phyloP scores from a whole-genome alignment of 35 echinoderm and acorn worm genomes.

The Holothuria glaberrima region DNA sequence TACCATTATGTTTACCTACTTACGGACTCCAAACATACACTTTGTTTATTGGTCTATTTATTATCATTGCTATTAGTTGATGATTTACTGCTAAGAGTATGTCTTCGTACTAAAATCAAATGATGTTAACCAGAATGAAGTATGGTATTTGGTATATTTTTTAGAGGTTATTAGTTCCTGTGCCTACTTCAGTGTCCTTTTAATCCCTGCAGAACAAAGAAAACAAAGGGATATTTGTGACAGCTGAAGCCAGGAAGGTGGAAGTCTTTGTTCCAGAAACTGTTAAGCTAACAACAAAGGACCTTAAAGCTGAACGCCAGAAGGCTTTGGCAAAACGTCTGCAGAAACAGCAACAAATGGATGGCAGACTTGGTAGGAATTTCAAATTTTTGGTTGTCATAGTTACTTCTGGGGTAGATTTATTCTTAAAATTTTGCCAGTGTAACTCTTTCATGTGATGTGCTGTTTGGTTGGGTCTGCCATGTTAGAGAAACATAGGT shows the following conservation, averaged over 20 bases:
- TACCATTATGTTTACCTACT: too few species aligned
- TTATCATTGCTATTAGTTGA: too few species aligned
- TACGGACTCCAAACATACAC: too few species aligned
- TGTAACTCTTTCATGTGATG: too few species aligned
- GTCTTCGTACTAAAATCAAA: too few species aligned
- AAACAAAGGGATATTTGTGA: slow-evolving; percentile 80
- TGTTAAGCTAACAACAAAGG: slow-evolving; percentile 61
- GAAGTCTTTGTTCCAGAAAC: slow-evolving; percentile 80
- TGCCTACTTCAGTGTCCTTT: not conserved
- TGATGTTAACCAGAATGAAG: too few species aligned
- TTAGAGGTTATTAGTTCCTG: not conserved
- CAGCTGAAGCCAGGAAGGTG: slow-evolving; percentile 65
- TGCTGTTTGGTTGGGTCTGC: too few species aligned
- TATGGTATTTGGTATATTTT: not conserved
- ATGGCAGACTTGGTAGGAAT: slow-evolving; percentile 38
- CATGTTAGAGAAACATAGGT: too few species aligned
- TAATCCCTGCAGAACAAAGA: slow-evolving; percentile 60
- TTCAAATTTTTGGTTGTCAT: not conserved
- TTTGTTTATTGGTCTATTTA: too few species aligned
- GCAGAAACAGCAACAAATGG: slow-evolving; percentile 43
- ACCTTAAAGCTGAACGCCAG: slow-evolving; percentile 80
- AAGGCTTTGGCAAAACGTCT: slow-evolving; percentile 77
- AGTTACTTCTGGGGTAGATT: not conserved
- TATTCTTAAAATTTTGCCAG: not conserved
- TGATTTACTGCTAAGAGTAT: too few species aligned